Conservation (phyloP, 2,113 vertebrate genomes). For the Brachyhypopomus occidentalis region DNA sequence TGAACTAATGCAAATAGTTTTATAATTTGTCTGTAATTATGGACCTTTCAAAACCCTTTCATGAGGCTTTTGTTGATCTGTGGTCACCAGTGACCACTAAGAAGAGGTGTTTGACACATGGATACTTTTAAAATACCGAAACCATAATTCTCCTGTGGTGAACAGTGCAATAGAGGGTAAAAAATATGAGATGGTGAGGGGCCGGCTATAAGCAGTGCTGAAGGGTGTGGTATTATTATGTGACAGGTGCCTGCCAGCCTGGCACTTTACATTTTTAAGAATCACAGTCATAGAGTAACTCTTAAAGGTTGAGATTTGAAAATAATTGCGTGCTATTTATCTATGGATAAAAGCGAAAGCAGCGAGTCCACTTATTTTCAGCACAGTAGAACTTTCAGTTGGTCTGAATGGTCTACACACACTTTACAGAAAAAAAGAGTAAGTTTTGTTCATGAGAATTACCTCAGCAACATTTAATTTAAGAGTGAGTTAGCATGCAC, state of each 20-base stretch:
- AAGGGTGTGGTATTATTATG: background rate
- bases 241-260: too few species aligned
- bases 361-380: too few species aligned
- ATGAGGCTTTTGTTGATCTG: slow-evolving; percentile 44
- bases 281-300: background rate
- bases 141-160: background rate
- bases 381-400: too few species aligned
- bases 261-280: too few species aligned
- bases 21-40: slow-evolving; percentile 70
- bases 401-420: too few species aligned
- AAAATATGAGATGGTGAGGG: background rate
- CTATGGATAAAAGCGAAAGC: too few species aligned
- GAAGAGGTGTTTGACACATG: background rate
- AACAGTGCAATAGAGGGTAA: background rate
- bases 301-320: too few species aligned
- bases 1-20: slow-evolving; percentile 64
- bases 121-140: background rate
- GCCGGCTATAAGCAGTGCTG: background rate
- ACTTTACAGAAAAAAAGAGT: too few species aligned
- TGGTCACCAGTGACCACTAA: slow-evolving; percentile 27
- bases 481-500: too few species aligned
- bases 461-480: too few species aligned
- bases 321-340: too few species aligned
- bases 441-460: too few species aligned
- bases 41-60: slow-evolving; percentile 56